These are phyloP conservation scores for Eudasyphora cyanicolor DNA, from an alignment of 2,888 invertebrate genomes.

Conservation along the genomic window DNA sequence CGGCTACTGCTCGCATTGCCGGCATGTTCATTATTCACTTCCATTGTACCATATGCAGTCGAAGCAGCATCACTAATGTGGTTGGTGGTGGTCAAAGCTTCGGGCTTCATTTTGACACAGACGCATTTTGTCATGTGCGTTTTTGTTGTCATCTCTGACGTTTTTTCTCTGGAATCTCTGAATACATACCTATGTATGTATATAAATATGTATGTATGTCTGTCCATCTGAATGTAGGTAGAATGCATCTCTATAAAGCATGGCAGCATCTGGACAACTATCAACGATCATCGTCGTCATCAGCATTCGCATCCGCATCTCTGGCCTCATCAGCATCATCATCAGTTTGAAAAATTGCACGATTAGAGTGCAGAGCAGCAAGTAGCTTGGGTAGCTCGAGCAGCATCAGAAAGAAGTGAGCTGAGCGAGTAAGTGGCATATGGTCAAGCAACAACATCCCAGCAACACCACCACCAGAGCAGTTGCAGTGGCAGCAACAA, in stretches of 20 bases:
- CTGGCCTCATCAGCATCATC: constrained; percentile 36
- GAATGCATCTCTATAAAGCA: constrained; percentile 24
- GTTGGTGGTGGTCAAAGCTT: constrained; percentile 51
- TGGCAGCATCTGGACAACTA: constrained; percentile 55
- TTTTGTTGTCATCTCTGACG: constrained; percentile 49
- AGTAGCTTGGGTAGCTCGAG: not conserved
- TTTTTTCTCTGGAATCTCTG: constrained; percentile 15
- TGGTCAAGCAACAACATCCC: constrained; percentile 50
- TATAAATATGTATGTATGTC: not conserved
- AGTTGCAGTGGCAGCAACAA: too few relatives aligned
- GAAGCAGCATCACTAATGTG: too few relatives aligned
- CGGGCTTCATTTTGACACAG: constrained; percentile 49
- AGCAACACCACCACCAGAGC: constrained; percentile 36
- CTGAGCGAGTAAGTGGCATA: not conserved
- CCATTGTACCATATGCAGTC: not conserved
- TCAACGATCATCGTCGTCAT: constrained; percentile 24
- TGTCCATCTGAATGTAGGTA: constrained; percentile 8
- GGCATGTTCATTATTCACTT: not conserved
- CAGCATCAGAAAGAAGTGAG: not conserved
- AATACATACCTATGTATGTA: constrained; percentile 2
- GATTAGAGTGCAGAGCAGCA: constrained; percentile 29
- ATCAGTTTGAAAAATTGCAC: constrained; percentile 50
- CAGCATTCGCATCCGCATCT: constrained; percentile 5
- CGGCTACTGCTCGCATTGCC: not conserved
- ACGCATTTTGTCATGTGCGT: constrained; percentile 63